A percentile compares a stretch with the other conserved stretches of the same genome.
Evolutionary conservation across 2,797 vertebrate genomes (phyloP).

Genomic region (Hydrophis major): DNA sequence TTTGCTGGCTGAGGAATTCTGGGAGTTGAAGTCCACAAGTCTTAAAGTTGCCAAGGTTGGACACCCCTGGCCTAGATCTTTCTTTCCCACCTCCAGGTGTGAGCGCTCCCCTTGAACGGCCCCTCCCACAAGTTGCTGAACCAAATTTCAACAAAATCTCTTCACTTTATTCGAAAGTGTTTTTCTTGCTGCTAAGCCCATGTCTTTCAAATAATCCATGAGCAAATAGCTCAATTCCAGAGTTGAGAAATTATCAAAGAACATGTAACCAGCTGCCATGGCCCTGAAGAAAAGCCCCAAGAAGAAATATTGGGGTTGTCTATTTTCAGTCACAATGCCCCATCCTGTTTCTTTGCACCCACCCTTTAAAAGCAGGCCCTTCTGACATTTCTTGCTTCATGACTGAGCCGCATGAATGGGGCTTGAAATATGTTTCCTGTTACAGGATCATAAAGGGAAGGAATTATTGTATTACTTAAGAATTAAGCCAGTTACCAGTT

Average conservation of each 20-base stretch:
- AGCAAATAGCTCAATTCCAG: conserved; percentile 78
- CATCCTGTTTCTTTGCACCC: conserved; percentile 72
- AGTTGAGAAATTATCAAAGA: conserved; percentile 80
- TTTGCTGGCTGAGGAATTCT: too few species aligned
- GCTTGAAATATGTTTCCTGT: conserved; percentile 65
- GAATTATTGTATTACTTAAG: conserved; percentile 53
- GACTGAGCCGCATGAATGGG: conserved; percentile 77
- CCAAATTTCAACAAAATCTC: conserved; percentile 53
- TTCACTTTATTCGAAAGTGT: conserved; percentile 64
- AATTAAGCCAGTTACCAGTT: conserved; percentile 54
- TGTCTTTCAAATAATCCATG: conserved; percentile 77
- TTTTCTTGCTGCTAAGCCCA: conserved; percentile 76
- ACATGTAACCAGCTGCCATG: conserved; percentile 86
- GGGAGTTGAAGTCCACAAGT: too few species aligned
- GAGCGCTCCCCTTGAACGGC: conserved; percentile 22
- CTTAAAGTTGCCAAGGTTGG: too few species aligned
- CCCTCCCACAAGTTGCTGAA: conserved; percentile 47
- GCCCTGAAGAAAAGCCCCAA: conserved; percentile 76
- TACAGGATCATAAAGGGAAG: conserved; percentile 62
- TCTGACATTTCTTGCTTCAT: conserved; percentile 74
- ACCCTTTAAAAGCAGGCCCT: conserved; percentile 70
- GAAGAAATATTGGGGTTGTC: conserved; percentile 69
- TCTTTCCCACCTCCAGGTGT: conserved; percentile 36
- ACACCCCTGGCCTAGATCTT: too few species aligned
- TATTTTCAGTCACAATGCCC: conserved; percentile 71